Percentiles rank a stretch among this genome's conserved stretches.
Evolutionary conservation across 2,113 vertebrate species (phyloP).

Genomic region (Eira barbara): DNA sequence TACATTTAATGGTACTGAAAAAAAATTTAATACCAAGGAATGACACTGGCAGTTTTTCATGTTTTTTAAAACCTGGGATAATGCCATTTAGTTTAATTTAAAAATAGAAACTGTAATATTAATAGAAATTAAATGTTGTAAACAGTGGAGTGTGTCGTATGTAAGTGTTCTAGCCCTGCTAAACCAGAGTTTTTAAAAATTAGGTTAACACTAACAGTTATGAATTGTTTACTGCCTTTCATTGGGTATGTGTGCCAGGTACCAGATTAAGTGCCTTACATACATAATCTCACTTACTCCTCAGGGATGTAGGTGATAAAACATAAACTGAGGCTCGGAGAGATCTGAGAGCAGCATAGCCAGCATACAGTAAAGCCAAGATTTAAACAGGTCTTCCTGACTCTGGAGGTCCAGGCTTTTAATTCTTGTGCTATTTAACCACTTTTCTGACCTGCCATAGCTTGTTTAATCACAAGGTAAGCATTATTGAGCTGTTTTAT

Average conservation of each 20-base stretch:
- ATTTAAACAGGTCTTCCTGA: not conserved
- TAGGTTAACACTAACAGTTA: not conserved
- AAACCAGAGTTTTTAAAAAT: constrained; percentile 2
- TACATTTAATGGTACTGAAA: not conserved
- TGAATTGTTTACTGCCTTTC: not conserved
- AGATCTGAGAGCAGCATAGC: not conserved
- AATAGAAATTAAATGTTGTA: not conserved
- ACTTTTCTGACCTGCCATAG: not conserved
- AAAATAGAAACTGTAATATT: not conserved
- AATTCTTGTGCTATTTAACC: not conserved
- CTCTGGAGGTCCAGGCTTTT: not conserved
- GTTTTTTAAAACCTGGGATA: not conserved
- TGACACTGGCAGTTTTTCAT: not conserved
- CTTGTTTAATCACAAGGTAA: not conserved
- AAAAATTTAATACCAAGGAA: not conserved
- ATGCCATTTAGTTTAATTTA: constrained; percentile 18
- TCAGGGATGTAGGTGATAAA: not conserved
- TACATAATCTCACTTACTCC: not conserved
- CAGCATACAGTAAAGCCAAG: not conserved
- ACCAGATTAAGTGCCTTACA: not conserved
- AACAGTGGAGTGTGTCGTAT: not conserved
- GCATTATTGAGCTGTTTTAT: not conserved
- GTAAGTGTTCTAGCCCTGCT: not conserved
- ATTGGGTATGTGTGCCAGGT: not conserved
- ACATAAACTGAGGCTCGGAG: not conserved